Base-by-base conservation (phyloP, 2,888 invertebrate species). In the Alitta virens region DNA sequence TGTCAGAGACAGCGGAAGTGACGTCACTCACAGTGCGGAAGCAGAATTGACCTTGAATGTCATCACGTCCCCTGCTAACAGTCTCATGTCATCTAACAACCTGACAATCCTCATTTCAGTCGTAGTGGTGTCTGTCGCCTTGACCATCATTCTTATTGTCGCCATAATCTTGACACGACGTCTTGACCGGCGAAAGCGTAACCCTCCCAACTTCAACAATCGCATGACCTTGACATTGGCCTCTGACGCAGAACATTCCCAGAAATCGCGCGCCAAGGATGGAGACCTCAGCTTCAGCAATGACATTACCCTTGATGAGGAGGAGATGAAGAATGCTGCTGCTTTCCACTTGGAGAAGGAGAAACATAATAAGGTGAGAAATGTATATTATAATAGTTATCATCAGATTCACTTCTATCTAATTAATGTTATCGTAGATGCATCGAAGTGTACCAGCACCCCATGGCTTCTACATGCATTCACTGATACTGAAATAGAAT, bases 81-180 rank as follows among this genome's bases (percentile, higher is more conserved):
- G 7, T 12, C 33, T 33, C 33, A 33, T 46, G 46, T 46, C 46
- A 7, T 5, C 46, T 46, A n/a, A 46, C 23, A 58, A 58, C 38
- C 50, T 58, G 3, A 58, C 25, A 9, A 58, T 58, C 27, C 50
- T 58, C 51, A 50, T 50, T 14, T 58, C 58, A 2, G 58, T 58
- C 14, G 58, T 46, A 1, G 51, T 50, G 1, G 38, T 58, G 12
- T 58, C 58, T 33, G 58, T 49, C 7, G 18, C 50, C 12, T 38
- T 58, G 2, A 46, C 46, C 12, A 25, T 58, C 7, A 38, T 24
- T 16, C 58, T 58, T 2, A 33, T 58, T 2, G 21, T 51, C 21
- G 58, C 58, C 18, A 58, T 58, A 5, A 50, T 58, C 38, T 18
- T 58, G 21, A 58, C 58, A 2, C 46, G 46, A 24, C n/a, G 58